Percentiles rank a stretch among this genome's conserved stretches.
These are phyloP conservation scores for Camptogramma bilineatum DNA, from an alignment of 2,888 invertebrate species.

Conservation along the genomic window DNA sequence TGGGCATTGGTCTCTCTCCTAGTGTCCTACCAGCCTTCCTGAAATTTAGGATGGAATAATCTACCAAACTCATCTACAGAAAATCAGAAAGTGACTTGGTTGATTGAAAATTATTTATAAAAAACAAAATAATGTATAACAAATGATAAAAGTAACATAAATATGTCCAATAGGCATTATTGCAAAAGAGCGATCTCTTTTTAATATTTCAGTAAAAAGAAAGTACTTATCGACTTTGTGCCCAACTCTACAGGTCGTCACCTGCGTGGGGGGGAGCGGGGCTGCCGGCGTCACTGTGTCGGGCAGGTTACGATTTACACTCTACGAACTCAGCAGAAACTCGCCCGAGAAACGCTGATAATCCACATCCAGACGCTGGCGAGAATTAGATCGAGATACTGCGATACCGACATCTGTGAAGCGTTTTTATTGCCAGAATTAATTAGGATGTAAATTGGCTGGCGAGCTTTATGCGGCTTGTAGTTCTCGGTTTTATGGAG, in stretches of 20 bases:
- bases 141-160: no score
- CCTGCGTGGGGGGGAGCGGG: conserved; percentile 71
- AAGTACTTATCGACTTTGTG: conserved; percentile 27
- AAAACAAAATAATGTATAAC: no score
- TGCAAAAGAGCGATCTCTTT: no score
- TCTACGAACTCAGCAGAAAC: conserved; percentile 83
- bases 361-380: conserved; percentile 77
- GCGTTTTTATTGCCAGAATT: conserved; percentile 70
- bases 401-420: conserved; percentile 60
- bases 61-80: no score
- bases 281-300: conserved; percentile 78
- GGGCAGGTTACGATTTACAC: conserved; percentile 86
- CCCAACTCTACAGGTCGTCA: conserved; percentile 73
- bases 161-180: no score
- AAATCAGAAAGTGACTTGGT: no score
- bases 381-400: conserved; percentile 82
- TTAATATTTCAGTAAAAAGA: neutral
- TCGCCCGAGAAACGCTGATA: conserved; percentile 82
- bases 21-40: no score
- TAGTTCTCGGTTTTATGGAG: conserved; percentile 32
- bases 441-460: conserved; percentile 63
- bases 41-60: no score
- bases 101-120: no score
- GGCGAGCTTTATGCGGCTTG: conserved; percentile 36
- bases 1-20: no score